These are phyloP conservation scores for Mus musculus DNA, from an alignment of 2,113 vertebrate species.

Conservation along the genomic window DNA sequence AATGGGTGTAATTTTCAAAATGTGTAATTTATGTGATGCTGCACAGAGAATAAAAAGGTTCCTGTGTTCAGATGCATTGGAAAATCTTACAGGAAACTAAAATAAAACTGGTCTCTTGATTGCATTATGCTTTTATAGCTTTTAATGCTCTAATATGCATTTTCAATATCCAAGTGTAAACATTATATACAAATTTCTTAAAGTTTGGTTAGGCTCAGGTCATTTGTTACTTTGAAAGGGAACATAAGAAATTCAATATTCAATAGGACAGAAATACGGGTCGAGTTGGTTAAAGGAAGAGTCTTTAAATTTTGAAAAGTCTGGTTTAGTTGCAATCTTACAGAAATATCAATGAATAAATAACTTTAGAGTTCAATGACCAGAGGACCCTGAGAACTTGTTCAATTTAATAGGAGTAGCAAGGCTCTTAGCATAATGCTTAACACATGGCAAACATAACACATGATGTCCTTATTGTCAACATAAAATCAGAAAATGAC, in stretches of 20 bases:
- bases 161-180: neutral
- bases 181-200: neutral
- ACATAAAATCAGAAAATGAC: neutral
- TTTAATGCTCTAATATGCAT: neutral
- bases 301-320: neutral
- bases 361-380: neutral
- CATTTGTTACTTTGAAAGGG: neutral
- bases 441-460: neutral
- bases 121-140: neutral
- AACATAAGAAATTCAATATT: neutral
- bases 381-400: neutral
- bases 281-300: neutral
- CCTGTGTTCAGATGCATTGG: neutral
- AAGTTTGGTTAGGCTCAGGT: neutral
- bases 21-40: neutral
- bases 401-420: neutral
- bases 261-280: neutral
- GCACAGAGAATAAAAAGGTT: neutral
- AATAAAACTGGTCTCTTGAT: slow-evolving; percentile 11
- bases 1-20: neutral
- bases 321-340: neutral
- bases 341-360: neutral
- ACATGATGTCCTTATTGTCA: neutral
- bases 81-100: neutral
- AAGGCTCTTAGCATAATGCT: neutral